A percentile compares a stretch with the other conserved stretches of the same genome.
Conservation (phyloP, 2,113 vertebrate species). For the Xiphophorus hellerii region DNA sequence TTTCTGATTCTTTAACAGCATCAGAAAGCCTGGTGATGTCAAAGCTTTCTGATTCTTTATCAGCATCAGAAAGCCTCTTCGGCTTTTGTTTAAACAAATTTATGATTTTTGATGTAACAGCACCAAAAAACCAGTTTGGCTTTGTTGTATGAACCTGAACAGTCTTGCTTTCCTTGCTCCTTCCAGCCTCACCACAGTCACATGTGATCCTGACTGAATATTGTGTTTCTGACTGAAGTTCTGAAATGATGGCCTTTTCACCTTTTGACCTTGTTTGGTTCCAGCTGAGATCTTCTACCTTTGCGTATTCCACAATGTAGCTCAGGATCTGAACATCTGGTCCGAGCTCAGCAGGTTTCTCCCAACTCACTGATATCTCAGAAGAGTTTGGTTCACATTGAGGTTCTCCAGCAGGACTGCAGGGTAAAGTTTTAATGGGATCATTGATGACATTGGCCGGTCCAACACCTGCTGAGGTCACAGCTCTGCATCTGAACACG, state of each 20-base stretch:
- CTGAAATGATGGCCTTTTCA: constrained; percentile 14
- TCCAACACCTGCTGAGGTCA: constrained; percentile 42
- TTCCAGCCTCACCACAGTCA: constrained; percentile 48
- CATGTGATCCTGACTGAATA: constrained; percentile 49
- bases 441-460: constrained; percentile 10
- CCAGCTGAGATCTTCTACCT: constrained; percentile 5
- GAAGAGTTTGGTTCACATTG: constrained; percentile 1
- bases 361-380: constrained; percentile 29
- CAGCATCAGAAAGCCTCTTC: too few species aligned
- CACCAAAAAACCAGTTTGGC: too few species aligned
- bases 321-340: constrained; percentile 10
- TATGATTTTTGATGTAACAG: too few species aligned
- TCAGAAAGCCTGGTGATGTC: too few species aligned
- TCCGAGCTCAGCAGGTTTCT: constrained; percentile 10
- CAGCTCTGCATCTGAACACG: constrained; percentile 49
- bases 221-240: constrained; percentile 32
- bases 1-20: too few species aligned
- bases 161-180: constrained; percentile 43
- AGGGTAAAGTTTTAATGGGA: background rate
- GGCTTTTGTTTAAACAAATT: too few species aligned
- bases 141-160: background rate
- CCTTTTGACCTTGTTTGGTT: background rate
- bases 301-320: constrained; percentile 19
- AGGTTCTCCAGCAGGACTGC: constrained; percentile 10
- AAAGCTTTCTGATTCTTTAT: too few species aligned